phyloP scores from a whole-genome alignment of 2,113 vertebrate genomes.

The Casuarius casuarius region DNA sequence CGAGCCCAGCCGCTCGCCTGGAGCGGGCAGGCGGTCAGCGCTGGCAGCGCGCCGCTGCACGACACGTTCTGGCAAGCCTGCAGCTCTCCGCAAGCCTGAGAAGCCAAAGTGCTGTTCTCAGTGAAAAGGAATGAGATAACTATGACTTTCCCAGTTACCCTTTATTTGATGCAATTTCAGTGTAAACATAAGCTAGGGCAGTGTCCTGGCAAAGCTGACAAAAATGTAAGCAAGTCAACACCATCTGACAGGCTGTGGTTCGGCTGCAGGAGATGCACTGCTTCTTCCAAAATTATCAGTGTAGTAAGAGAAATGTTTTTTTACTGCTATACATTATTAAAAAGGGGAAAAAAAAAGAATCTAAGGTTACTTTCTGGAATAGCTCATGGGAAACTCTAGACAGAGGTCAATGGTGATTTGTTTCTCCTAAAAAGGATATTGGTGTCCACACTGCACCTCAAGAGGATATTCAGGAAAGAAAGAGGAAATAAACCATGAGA shows the following conservation, averaged over 20 bases:
- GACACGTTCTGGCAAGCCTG: constrained; percentile 11
- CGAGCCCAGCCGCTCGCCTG: constrained; percentile 19
- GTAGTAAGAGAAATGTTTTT: not conserved
- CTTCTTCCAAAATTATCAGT: not conserved
- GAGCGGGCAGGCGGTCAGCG: not conserved
- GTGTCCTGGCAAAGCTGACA: constrained; percentile 1
- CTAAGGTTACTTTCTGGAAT: not conserved
- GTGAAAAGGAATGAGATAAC: constrained; percentile 24
- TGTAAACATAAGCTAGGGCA: not conserved
- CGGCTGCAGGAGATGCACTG: not conserved
- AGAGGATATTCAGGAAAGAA: not conserved
- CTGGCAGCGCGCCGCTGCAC: not conserved
- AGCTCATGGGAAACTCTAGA: not conserved
- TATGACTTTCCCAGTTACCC: not conserved
- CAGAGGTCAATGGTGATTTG: not conserved
- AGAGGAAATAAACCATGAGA: not conserved
- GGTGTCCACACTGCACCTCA: not conserved
- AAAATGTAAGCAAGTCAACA: not conserved
- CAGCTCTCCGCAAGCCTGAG: not conserved
- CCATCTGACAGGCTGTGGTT: not conserved
- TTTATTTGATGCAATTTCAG: not conserved
- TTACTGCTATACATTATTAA: not conserved
- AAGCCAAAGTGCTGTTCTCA: constrained; percentile 7
- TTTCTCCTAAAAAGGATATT: not conserved
- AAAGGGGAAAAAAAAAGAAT: not conserved